These are phyloP conservation scores for Sylvietta virens DNA, from an alignment of 2,113 vertebrate genomes.

Conservation along the genomic window DNA sequence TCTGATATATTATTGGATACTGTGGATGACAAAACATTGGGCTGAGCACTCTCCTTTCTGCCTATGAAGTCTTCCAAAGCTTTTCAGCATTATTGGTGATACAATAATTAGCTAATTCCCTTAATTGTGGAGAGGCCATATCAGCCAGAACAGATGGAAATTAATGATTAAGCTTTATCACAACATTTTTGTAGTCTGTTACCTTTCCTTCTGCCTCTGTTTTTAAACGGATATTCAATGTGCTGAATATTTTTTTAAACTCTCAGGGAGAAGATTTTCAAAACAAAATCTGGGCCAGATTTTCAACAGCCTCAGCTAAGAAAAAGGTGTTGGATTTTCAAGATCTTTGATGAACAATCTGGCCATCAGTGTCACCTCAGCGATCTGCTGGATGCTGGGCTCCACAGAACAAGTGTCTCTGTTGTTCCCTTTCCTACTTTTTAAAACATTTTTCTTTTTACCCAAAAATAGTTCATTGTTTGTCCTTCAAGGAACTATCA, in stretches of 20 bases:
- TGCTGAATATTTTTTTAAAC: neutral
- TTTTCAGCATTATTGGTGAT: conserved; percentile 16
- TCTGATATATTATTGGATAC: conserved; percentile 16
- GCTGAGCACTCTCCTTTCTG: neutral
- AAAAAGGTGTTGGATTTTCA: neutral
- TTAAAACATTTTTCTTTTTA: neutral
- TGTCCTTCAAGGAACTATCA: neutral
- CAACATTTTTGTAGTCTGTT: neutral
- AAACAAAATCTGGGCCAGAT: conserved; percentile 2
- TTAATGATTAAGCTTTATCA: conserved; percentile 7
- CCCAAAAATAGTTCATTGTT: neutral
- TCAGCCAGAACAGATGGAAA: conserved; percentile 50
- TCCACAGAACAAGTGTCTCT: neutral
- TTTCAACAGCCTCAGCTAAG: neutral
- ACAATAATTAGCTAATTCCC: conserved; percentile 38
- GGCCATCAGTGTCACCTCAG: neutral
- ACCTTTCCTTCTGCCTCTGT: conserved; percentile 19
- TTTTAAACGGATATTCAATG: neutral
- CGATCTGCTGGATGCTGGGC: neutral
- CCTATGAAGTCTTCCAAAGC: conserved; percentile 10
- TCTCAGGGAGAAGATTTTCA: neutral
- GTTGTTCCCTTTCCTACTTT: neutral
- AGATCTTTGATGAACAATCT: neutral
- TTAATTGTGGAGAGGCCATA: conserved; percentile 1
- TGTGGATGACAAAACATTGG: conserved; percentile 1